Evolutionary conservation across 2,888 invertebrate species (phyloP), one percentile per base, ranked within the genome.

Genomic region (Temnothorax unifasciatus): DNA sequence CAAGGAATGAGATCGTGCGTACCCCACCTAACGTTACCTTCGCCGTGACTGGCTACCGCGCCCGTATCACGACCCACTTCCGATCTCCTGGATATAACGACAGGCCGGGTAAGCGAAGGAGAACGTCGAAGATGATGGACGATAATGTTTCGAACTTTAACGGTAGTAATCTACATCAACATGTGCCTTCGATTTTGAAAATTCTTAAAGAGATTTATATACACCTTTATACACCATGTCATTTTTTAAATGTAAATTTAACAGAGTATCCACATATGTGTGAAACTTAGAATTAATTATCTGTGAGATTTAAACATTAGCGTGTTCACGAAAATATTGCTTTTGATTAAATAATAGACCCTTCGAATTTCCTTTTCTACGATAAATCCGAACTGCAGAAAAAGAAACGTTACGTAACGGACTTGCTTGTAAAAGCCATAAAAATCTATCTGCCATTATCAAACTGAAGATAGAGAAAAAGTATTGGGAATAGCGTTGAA

Each of bases 11-110:
- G 89, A 90, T 90, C 90, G 90, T 88, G 90, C 89, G 84, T 90
- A 88, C 88, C 88, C 87, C 87, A 88, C 88, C 90, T 90, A 86
- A 69, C 81, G 76, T 89, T 86, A 87, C 90, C 88, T 90, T 89
- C 85, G 88, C 89, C 89, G 91, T 90, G 90, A 90, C 91, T 88
- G 91, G 92, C 93, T 92, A 93, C 93, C 93, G 93, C 93, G 91
- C 93, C 92, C 91, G 90, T 91, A 90, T 87, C 91, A 88, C 93
- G 93, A 93, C 93, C 94, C 92, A 94, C 93, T 93, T 94, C 89
- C 92, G 66, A 59, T 82, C 88, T 89, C 89, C 84, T 86, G 82
- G 84, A 82, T 83, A 74, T 88, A 92, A 90, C 86, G 90, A 90
- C 91, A 90, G 87, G 86, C 82, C 85, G 86, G 47, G 18, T 63